These are phyloP conservation scores for Tenebrio molitor DNA, from an alignment of 1,140 invertebrate genomes.

Conservation along the genomic window DNA sequence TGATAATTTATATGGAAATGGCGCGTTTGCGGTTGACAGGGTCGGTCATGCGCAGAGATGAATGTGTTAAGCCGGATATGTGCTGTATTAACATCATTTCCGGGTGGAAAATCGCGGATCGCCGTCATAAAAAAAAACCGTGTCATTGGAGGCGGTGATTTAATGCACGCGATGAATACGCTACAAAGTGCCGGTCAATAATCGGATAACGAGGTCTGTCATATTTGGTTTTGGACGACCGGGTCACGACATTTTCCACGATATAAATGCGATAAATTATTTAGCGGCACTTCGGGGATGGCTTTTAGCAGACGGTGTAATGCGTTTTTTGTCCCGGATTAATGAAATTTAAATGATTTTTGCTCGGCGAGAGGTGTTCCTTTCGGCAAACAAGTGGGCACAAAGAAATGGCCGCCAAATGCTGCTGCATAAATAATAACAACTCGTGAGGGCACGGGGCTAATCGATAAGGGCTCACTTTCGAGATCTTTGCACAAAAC, in stretches of 20 bases:
- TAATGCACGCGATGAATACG: constrained; percentile 19
- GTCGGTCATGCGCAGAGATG: constrained; percentile 45
- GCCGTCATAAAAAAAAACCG: constrained; percentile 12
- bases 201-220: constrained; percentile 43
- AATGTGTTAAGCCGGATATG: constrained; percentile 47
- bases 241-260: constrained; percentile 31
- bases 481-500: too few species aligned
- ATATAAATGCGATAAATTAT: constrained; percentile 10
- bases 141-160: constrained; percentile 33
- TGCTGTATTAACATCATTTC: constrained; percentile 50
- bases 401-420: too few species aligned
- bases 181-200: constrained; percentile 47
- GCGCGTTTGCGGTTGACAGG: constrained; percentile 43
- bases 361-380: not conserved
- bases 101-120: constrained; percentile 44
- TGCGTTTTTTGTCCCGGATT: constrained; percentile 3
- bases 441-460: too few species aligned
- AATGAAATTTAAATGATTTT: constrained; percentile 16
- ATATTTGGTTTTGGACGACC: constrained; percentile 39
- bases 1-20: constrained; percentile 50
- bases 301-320: not conserved
- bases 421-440: too few species aligned
- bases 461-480: too few species aligned
- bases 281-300: not conserved
- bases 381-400: too few species aligned